A percentile compares a stretch with the other conserved stretches of the same genome.
These are phyloP conservation scores for Tetrax tetrax DNA, from an alignment of 2,113 vertebrate species.

Conservation along the genomic window DNA sequence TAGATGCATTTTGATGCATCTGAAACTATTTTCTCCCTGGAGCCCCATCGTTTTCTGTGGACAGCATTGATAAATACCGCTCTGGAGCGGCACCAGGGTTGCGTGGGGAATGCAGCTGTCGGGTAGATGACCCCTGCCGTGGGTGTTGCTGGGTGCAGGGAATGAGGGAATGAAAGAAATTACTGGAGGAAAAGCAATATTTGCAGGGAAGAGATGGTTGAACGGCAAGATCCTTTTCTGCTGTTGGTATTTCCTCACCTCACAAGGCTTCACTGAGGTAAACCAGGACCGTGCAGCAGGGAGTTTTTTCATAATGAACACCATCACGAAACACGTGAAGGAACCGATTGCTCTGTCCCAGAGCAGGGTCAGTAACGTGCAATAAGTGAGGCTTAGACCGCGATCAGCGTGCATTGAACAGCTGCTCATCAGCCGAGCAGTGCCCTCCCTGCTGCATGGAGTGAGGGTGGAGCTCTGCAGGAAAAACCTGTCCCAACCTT, in stretches of 20 bases:
- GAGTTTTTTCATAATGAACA: background rate
- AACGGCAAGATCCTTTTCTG: background rate
- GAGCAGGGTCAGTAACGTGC: background rate
- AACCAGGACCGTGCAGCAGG: background rate
- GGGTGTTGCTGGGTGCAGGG: background rate
- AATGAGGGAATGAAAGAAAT: background rate
- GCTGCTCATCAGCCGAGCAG: background rate
- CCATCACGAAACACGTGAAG: background rate
- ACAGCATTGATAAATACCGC: background rate
- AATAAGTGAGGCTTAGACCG: background rate
- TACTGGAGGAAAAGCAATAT: background rate
- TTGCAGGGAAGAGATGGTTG: background rate
- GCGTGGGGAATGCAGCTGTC: background rate
- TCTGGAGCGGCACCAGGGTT: background rate
- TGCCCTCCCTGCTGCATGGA: background rate
- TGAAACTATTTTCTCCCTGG: background rate
- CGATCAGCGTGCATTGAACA: background rate
- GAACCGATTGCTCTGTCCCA: background rate
- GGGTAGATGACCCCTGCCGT: rapidly evolving
- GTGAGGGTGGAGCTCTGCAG: background rate
- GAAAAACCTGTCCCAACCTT: background rate
- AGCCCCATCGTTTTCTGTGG: background rate
- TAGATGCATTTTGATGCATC: background rate
- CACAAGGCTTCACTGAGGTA: background rate
- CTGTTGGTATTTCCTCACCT: background rate